phyloP scores from a whole-genome alignment of 1,140 invertebrate species.

The Metopolophium dirhodum region DNA sequence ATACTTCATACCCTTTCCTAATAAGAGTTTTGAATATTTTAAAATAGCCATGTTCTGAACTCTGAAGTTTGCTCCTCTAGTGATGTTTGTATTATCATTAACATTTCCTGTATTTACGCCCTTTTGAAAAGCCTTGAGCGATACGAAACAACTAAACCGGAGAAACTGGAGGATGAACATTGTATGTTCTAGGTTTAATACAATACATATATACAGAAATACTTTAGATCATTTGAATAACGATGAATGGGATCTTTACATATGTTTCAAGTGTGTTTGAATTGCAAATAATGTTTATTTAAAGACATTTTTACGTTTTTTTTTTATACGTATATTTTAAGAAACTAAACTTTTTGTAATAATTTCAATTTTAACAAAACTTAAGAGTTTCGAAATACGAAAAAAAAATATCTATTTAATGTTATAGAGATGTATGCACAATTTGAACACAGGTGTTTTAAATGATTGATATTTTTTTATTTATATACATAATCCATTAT shows the following conservation, averaged over 20 bases:
- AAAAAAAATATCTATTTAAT: neutral
- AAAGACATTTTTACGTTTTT: neutral
- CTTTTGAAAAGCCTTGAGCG: neutral
- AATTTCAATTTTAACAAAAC: neutral
- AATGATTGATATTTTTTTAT: neutral
- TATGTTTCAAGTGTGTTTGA: neutral
- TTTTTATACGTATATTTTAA: neutral
- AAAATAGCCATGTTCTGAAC: neutral
- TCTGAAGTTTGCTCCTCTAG: neutral
- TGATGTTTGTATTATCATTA: conserved; percentile 2
- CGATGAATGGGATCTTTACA: neutral
- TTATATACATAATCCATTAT: too few species aligned
- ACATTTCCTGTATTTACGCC: neutral
- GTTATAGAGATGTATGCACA: neutral
- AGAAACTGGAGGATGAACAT: neutral
- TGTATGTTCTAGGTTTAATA: neutral
- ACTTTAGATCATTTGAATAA: neutral
- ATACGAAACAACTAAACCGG: neutral
- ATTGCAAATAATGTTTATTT: neutral
- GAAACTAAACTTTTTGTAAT: neutral
- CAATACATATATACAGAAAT: conserved; percentile 1
- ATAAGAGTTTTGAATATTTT: neutral
- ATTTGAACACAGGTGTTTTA: neutral
- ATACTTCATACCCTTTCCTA: neutral
- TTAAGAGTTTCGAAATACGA: neutral